These are phyloP conservation scores for Myotis davidii DNA, from an alignment of 2,113 vertebrate species.

Conservation along the genomic window DNA sequence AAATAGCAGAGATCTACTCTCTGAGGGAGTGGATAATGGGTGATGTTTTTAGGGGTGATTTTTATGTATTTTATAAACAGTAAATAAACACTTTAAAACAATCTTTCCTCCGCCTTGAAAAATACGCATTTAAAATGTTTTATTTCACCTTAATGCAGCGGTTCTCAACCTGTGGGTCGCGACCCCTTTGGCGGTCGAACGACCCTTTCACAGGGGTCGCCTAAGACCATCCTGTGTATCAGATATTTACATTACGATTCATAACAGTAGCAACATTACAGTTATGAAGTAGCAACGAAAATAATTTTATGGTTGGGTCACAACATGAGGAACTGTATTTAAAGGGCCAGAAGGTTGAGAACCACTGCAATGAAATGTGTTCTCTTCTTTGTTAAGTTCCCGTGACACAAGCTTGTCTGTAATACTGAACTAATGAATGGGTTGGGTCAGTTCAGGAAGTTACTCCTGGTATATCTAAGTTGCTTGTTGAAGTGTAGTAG, in stretches of 20 bases:
- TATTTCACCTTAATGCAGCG: background rate
- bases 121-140: background rate
- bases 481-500: background rate
- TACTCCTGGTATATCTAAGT: background rate
- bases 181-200: too few species aligned
- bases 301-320: too few species aligned
- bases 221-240: too few species aligned
- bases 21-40: background rate
- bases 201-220: too few species aligned
- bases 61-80: conserved; percentile 1
- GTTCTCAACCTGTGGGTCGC: too few species aligned
- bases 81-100: background rate
- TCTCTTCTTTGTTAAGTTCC: background rate
- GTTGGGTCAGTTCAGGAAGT: background rate
- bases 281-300: too few species aligned
- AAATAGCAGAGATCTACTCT: conserved; percentile 10
- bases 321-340: too few species aligned
- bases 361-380: background rate
- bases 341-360: too few species aligned
- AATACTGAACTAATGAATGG: background rate
- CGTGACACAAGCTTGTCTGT: background rate
- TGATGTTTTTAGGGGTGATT: background rate
- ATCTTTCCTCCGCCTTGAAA: conserved; percentile 35
- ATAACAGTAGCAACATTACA: too few species aligned
- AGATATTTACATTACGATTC: too few species aligned